phyloP scores from a whole-genome alignment of 2,113 vertebrate species.

The Camelus bactrianus region DNA sequence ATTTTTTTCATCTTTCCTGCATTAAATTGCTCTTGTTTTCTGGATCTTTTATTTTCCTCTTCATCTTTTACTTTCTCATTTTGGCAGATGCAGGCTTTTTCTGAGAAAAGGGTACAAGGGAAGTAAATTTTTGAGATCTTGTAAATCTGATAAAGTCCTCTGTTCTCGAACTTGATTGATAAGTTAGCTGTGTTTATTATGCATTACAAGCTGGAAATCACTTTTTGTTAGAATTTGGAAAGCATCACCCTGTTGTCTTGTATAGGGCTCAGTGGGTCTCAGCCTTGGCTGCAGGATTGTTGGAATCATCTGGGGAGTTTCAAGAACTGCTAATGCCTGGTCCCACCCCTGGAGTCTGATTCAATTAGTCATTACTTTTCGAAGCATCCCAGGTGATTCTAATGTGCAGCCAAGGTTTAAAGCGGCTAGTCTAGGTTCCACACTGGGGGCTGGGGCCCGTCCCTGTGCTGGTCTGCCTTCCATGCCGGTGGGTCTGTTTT shows the following conservation, averaged over 20 bases:
- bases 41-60: background rate
- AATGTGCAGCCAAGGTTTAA: background rate
- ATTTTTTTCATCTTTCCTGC: background rate
- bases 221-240: slow-evolving; percentile 15
- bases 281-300: background rate
- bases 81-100: slow-evolving; percentile 6
- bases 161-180: background rate
- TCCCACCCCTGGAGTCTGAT: background rate
- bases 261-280: background rate
- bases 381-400: background rate
- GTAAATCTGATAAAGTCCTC: background rate
- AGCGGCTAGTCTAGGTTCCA: background rate
- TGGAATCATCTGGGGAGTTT: background rate
- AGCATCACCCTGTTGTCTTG: background rate
- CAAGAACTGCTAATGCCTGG: background rate
- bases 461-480: background rate
- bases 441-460: background rate
- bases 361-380: background rate
- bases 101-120: background rate
- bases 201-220: background rate
- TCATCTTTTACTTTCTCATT: slow-evolving; percentile 37
- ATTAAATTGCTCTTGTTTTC: background rate
- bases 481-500: background rate
- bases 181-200: background rate
- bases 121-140: slow-evolving; percentile 51